Percentiles rank a stretch among this genome's conserved stretches.
Evolutionary conservation across 2,113 vertebrate genomes (phyloP).

Genomic region (Sula dactylatra): DNA sequence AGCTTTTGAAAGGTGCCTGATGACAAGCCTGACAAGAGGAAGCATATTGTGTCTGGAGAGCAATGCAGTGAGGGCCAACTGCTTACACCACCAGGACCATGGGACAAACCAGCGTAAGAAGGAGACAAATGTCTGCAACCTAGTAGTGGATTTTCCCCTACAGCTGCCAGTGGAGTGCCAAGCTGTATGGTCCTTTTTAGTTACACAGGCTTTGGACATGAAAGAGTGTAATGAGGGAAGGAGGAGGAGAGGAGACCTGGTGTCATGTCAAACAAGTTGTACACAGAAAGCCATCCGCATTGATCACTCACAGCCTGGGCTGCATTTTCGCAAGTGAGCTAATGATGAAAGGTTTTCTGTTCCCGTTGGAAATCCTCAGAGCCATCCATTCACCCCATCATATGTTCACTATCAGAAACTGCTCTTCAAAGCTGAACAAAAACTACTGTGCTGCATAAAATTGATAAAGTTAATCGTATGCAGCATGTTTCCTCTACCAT

Average conservation of each 20-base stretch:
- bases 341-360: slow-evolving; percentile 21
- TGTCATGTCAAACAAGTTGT: neutral
- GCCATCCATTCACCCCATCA: slow-evolving; percentile 22
- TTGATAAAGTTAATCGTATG: neutral
- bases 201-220: neutral
- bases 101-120: neutral
- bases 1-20: neutral
- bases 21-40: neutral
- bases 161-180: neutral
- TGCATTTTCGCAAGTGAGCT: neutral
- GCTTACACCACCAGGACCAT: neutral
- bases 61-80: neutral
- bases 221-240: neutral
- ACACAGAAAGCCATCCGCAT: neutral
- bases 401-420: slow-evolving; percentile 34
- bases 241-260: neutral
- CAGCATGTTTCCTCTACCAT: slow-evolving; percentile 2
- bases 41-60: neutral
- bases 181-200: neutral
- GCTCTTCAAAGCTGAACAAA: slow-evolving; percentile 42
- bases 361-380: neutral
- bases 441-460: slow-evolving; percentile 48
- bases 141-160: neutral
- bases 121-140: neutral
- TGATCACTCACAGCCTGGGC: neutral